Base-by-base conservation (phyloP, 1,140 invertebrate species). In the Procambarus clarkii region DNA sequence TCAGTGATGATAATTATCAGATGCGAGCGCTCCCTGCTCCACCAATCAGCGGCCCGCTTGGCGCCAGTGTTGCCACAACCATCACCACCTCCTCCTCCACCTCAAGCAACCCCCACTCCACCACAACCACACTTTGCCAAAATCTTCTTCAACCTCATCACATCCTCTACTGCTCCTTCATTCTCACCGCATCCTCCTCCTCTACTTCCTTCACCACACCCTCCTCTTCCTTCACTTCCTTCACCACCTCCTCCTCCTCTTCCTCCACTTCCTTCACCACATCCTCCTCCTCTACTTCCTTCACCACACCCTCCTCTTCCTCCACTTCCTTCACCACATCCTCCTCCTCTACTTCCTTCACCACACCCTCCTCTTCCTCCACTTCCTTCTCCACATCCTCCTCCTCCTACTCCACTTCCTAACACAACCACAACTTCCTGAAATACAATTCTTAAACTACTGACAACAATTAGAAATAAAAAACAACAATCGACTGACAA, bases 1-100 rank as follows among this genome's bases (percentile, higher is more conserved):
- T 91, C 90, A 86, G 64, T 78, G 90, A 86, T 86, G 90, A 91
- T 91, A 91, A 91, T 91, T 86, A 91, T 91, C 90, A 84, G 88
- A 89, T 89, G 87, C 79, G 87, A 89, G 79, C 69, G 44, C 79
- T 24, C 79, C 46, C 69, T 82, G 87, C 79, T 82, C 87, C 46
- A 89, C 87, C 87, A 89, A 88, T 88, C 86, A 86, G 54, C 45
- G 58, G 78, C 77, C 48, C 45, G 69, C n/a, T 82, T 54, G 80
- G 79, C 87, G 45, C 60, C 80, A 74, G 87, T 89, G 87, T 89
- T 89, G 87, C 87, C 87, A 79, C 48, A 11, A 79, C 77, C 60
- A 84, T 34, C 24, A 69, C 50, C 9, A 54, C 50, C 9, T 9
- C 50, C 3, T 5, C 50, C 50, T 9, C 50, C 11, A 9, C 34